Evolutionary conservation across 2,888 invertebrate genomes (phyloP).

Genomic region (Limnephilus lunatus): DNA sequence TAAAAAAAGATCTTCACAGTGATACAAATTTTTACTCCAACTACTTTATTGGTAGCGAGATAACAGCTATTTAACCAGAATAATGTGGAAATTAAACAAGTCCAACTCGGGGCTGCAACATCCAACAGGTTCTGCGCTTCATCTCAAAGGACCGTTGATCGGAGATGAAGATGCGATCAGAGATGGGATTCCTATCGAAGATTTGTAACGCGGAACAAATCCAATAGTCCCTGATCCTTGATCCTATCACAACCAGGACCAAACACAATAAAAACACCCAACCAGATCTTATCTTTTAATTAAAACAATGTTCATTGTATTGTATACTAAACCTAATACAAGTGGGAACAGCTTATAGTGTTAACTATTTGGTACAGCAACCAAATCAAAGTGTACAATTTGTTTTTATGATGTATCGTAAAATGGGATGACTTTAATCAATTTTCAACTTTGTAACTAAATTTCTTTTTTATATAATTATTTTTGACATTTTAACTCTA

Average conservation of each 20-base stretch:
- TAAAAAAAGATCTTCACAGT: background rate
- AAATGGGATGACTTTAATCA: too few relatives aligned
- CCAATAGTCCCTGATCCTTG: background rate
- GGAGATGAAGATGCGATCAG: background rate
- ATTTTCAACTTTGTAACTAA: too few relatives aligned
- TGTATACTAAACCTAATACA: background rate
- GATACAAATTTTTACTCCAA: background rate
- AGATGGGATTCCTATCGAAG: slow-evolving; percentile 22
- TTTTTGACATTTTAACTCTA: too few relatives aligned
- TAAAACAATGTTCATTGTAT: slow-evolving; percentile 42
- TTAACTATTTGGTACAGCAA: background rate
- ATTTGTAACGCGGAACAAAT: background rate
- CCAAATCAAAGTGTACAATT: background rate
- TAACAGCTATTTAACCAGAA: background rate
- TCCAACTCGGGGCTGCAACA: background rate
- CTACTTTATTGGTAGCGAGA: background rate
- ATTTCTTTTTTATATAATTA: too few relatives aligned
- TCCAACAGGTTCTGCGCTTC: slow-evolving; percentile 11
- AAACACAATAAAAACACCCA: slow-evolving; percentile 22
- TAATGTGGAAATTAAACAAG: background rate
- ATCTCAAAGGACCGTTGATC: slow-evolving; percentile 12
- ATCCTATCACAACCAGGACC: background rate
- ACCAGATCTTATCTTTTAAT: slow-evolving; percentile 39
- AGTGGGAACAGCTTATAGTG: background rate
- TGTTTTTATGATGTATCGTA: background rate